These are phyloP conservation scores for Venustaconcha ellipsiformis DNA, from an alignment of 1,140 invertebrate species.

Conservation along the genomic window DNA sequence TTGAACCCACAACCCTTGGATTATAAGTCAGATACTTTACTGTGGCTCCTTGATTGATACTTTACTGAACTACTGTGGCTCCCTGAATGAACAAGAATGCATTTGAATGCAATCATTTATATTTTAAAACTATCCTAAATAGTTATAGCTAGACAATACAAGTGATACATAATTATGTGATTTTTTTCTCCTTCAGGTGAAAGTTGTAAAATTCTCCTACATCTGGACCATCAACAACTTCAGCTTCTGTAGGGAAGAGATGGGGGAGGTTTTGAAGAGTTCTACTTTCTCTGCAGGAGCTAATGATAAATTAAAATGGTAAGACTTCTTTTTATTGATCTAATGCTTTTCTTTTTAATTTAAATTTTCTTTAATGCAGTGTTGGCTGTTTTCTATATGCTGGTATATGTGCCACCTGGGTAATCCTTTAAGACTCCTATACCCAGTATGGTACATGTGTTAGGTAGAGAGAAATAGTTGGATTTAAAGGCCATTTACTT, in stretches of 20 bases:
- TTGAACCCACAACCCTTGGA: background rate
- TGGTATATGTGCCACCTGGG: too few relatives aligned
- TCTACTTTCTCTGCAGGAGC: conserved; percentile 99
- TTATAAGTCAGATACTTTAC: background rate
- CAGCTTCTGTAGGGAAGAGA: conserved; percentile 95
- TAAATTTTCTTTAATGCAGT: too few relatives aligned
- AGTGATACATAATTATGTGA: background rate
- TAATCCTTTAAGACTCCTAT: too few relatives aligned
- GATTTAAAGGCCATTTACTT: too few relatives aligned
- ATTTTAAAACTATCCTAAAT: background rate
- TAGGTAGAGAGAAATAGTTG: too few relatives aligned
- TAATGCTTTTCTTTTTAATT: too few relatives aligned
- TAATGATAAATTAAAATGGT: conserved; percentile 99
- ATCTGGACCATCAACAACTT: conserved; percentile 99
- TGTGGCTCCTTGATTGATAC: background rate
- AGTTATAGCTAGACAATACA: too few relatives aligned
- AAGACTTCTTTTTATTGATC: conserved; percentile 56
- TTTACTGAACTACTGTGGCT: background rate
- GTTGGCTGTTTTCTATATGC: too few relatives aligned
- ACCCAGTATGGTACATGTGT: too few relatives aligned
- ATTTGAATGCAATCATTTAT: background rate
- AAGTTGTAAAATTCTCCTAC: conserved; percentile 99
- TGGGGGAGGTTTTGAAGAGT: conserved; percentile 99
- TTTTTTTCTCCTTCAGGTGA: conserved; percentile 77
- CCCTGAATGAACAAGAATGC: background rate